Percentiles rank a stretch among this genome's conserved stretches.
Evolutionary conservation across 2,113 vertebrate genomes (phyloP).

Genomic region (Myotis davidii): DNA sequence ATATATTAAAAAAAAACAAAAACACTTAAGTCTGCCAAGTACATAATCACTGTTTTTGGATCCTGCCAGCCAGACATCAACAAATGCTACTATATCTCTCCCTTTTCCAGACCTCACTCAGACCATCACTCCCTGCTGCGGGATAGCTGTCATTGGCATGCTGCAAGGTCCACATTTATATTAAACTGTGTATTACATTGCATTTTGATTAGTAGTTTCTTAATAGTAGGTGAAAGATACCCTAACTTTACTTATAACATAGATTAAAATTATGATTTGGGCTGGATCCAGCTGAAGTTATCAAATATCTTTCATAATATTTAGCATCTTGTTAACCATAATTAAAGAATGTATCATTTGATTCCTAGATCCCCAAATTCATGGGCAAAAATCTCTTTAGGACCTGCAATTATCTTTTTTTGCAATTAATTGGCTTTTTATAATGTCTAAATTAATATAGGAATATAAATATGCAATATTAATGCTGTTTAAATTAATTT

Average conservation of each 20-base stretch:
- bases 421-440: neutral
- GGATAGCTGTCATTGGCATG: neutral
- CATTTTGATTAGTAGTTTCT: neutral
- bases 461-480: neutral
- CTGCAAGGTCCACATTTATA: neutral
- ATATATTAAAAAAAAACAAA: too few species aligned
- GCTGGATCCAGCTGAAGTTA: neutral
- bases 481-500: conserved; percentile 31
- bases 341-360: neutral
- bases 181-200: neutral
- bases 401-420: neutral
- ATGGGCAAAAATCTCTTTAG: neutral
- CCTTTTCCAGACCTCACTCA: neutral
- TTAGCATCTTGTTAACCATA: neutral
- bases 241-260: neutral
- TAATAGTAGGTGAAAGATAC: neutral
- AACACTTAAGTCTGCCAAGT: conserved; percentile 16
- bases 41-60: neutral
- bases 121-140: neutral
- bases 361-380: neutral
- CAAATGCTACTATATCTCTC: neutral
- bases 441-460: conserved; percentile 11
- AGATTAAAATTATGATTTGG: neutral
- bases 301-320: conserved; percentile 5
- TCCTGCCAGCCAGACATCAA: neutral